phyloP scores from a whole-genome alignment of 2,797 vertebrate species.

The Falco peregrinus region DNA sequence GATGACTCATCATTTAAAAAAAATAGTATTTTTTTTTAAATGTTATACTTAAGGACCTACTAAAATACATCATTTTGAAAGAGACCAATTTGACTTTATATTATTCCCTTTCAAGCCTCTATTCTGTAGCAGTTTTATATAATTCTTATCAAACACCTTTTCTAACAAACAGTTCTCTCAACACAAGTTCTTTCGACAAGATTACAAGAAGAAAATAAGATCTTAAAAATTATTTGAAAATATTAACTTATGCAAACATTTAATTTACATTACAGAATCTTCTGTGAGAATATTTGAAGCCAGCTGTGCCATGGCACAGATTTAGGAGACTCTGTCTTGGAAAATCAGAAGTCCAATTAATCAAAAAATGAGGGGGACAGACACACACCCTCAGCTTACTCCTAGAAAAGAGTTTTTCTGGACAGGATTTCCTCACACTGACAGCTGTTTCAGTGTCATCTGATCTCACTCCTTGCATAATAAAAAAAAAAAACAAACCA shows the following conservation, averaged over 20 bases:
- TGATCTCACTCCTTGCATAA: background rate
- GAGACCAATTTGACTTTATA: background rate
- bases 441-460: background rate
- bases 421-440: background rate
- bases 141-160: background rate
- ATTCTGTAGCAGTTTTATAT: background rate
- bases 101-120: background rate
- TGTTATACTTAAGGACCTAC: background rate
- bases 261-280: background rate
- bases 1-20: background rate
- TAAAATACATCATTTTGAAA: background rate
- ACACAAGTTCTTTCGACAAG: background rate
- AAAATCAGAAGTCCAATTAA: background rate
- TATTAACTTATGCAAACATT: background rate
- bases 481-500: background rate
- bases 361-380: background rate
- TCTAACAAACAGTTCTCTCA: background rate
- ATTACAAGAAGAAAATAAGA: background rate
- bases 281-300: background rate
- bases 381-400: background rate
- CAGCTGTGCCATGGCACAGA: background rate
- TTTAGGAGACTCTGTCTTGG: background rate
- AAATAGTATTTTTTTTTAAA: background rate
- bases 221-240: background rate
- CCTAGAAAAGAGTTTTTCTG: background rate